Conservation (phyloP, 2,888 invertebrate genomes). For the Macrophya annulata region DNA sequence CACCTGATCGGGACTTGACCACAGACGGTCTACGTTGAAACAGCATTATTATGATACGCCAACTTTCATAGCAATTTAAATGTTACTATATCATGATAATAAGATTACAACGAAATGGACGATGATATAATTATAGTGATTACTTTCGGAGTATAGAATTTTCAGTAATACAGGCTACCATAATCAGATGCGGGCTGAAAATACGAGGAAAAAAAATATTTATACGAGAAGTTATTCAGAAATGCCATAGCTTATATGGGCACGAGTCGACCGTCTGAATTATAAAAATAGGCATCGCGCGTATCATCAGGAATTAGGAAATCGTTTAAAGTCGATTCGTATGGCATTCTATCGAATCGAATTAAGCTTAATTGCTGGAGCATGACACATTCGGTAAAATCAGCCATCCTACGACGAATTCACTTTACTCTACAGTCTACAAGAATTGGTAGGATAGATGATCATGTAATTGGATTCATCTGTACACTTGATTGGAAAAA, state of each 20-base stretch:
- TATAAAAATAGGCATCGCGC: constrained; percentile 41
- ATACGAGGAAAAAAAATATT: constrained; percentile 23
- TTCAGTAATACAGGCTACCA: constrained; percentile 15
- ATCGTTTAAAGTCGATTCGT: constrained; percentile 42
- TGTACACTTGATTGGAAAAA: not conserved
- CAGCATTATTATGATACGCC: constrained; percentile 3
- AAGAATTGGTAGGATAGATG: not conserved
- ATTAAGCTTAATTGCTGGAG: constrained; percentile 43
- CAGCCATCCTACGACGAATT: not conserved
- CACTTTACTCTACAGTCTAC: not conserved
- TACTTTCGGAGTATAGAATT: constrained; percentile 11
- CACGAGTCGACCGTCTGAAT: constrained; percentile 40
- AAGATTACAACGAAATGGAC: constrained; percentile 4
- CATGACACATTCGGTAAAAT: constrained; percentile 35
- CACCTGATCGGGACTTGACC: not conserved
- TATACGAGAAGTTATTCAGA: constrained; percentile 40
- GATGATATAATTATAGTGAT: constrained; percentile 33
- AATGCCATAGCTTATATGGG: constrained; percentile 50
- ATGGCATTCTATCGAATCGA: constrained; percentile 37
- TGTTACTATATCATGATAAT: constrained; percentile 36
- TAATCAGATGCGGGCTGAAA: constrained; percentile 41
- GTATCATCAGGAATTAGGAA: constrained; percentile 43
- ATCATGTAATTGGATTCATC: not conserved
- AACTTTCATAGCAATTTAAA: not conserved
- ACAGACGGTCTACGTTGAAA: not conserved